These are phyloP conservation scores for Pseudomyrmex pallidus DNA, from an alignment of 1,140 invertebrate genomes.

Conservation along the genomic window DNA sequence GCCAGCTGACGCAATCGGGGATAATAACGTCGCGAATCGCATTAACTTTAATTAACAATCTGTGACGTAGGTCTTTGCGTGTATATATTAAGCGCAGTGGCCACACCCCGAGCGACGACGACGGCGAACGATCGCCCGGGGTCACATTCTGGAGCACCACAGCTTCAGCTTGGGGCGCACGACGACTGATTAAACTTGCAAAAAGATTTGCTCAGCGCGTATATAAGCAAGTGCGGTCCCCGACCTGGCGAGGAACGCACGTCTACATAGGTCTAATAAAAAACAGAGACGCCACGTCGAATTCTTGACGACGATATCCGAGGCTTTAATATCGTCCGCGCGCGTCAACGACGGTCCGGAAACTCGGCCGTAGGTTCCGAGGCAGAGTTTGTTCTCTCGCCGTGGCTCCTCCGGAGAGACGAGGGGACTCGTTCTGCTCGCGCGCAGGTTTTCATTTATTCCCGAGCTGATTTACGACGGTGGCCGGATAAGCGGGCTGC, in stretches of 20 bases:
- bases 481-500: slow-evolving; percentile 65
- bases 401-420: not conserved
- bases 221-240: not conserved
- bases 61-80: slow-evolving; percentile 67
- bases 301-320: slow-evolving; percentile 20
- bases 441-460: slow-evolving; percentile 64
- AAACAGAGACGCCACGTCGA: slow-evolving; percentile 29
- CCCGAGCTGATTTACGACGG: slow-evolving; percentile 66
- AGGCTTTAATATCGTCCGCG: slow-evolving; percentile 20
- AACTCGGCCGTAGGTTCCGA: slow-evolving; percentile 25
- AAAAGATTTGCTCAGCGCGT: slow-evolving; percentile 28
- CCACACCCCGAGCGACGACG: slow-evolving; percentile 12
- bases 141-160: slow-evolving; percentile 25
- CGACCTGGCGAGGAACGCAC: slow-evolving; percentile 16
- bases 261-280: slow-evolving; percentile 2
- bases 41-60: slow-evolving; percentile 79
- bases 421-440: not conserved
- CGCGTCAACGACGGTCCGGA: not conserved
- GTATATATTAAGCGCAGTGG: slow-evolving; percentile 62
- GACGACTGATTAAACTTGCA: slow-evolving; percentile 61
- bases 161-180: not conserved
- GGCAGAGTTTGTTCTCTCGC: not conserved
- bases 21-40: slow-evolving; percentile 65
- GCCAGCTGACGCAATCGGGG: slow-evolving; percentile 73
- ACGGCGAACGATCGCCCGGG: slow-evolving; percentile 27